These are phyloP conservation scores for Tretioscincus oriximinensis DNA, from an alignment of 2,113 vertebrate genomes.

Conservation along the genomic window DNA sequence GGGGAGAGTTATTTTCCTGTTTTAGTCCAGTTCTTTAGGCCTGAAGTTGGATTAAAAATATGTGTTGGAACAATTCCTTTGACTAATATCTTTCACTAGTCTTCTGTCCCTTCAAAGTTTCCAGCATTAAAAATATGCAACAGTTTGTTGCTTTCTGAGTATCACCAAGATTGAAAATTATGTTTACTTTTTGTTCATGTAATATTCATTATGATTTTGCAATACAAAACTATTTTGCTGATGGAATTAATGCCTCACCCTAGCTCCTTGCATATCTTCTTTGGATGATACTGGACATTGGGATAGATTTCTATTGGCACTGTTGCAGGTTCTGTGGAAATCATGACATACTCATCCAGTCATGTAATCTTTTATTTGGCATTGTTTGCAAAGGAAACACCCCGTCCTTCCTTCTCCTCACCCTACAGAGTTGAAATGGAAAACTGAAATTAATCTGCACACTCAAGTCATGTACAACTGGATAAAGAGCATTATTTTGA, in stretches of 20 bases:
- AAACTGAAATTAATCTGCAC: background rate
- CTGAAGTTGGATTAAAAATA: no score
- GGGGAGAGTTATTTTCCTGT: no score
- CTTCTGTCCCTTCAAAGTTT: background rate
- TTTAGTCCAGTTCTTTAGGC: no score
- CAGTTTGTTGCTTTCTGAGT: background rate
- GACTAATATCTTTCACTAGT: no score
- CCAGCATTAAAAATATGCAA: background rate
- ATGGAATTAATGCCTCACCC: background rate
- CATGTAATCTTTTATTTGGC: slow-evolving; percentile 22
- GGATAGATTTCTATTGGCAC: slow-evolving; percentile 5
- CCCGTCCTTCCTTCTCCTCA: slow-evolving; percentile 4
- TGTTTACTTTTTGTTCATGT: slow-evolving; percentile 44
- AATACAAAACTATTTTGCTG: slow-evolving; percentile 20
- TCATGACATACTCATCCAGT: slow-evolving; percentile 18
- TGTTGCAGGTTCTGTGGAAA: slow-evolving; percentile 31
- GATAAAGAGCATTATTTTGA: background rate
- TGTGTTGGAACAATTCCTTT: no score
- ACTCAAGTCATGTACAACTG: background rate
- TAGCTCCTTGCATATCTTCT: background rate
- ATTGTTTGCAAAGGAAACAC: slow-evolving; percentile 13
- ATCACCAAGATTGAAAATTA: slow-evolving; percentile 26
- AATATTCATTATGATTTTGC: slow-evolving; percentile 33
- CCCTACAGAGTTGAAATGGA: background rate
- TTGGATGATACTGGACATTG: background rate